Percentiles rank a stretch among this genome's conserved stretches.
Evolutionary conservation across 2,888 invertebrate genomes (phyloP).

Genomic region (Erebia aethiops): DNA sequence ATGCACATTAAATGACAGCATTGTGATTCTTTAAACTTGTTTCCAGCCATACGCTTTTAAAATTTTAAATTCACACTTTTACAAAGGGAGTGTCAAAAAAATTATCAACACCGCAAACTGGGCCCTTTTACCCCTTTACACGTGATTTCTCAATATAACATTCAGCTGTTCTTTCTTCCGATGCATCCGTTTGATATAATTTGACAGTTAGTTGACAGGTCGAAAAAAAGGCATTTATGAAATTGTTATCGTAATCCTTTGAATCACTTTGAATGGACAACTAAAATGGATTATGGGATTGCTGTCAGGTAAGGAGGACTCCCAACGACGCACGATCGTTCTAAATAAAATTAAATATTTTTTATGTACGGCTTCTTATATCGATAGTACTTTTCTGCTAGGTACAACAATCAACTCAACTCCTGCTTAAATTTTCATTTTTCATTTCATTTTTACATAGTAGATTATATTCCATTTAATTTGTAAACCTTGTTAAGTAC

Average conservation of each 20-base stretch:
- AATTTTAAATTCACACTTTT: constrained; percentile 53
- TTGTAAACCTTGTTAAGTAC: no score
- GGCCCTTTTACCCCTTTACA: constrained; percentile 56
- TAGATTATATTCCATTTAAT: no score
- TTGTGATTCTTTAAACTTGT: constrained; percentile 45
- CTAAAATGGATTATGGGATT: constrained; percentile 65
- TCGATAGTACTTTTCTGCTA: no score
- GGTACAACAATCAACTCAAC: no score
- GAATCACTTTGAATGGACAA: constrained; percentile 49
- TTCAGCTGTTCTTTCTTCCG: constrained; percentile 63
- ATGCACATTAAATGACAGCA: constrained; percentile 51
- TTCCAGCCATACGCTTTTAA: constrained; percentile 48
- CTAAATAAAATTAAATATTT: not conserved
- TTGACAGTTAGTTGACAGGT: constrained; percentile 73
- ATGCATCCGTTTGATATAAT: constrained; percentile 69
- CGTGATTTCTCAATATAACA: constrained; percentile 63
- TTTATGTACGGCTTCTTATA: not conserved
- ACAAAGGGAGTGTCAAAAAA: constrained; percentile 70
- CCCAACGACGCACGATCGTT: constrained; percentile 47
- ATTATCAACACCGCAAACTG: constrained; percentile 59
- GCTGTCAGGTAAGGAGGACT: constrained; percentile 58
- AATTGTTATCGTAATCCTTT: constrained; percentile 63
- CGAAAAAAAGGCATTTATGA: constrained; percentile 51
- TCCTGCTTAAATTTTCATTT: no score
- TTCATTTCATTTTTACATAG: no score